A percentile compares a stretch with the other conserved stretches of the same genome.
Evolutionary conservation across 2,888 invertebrate species (phyloP).

Genomic region (Ophraella communa): DNA sequence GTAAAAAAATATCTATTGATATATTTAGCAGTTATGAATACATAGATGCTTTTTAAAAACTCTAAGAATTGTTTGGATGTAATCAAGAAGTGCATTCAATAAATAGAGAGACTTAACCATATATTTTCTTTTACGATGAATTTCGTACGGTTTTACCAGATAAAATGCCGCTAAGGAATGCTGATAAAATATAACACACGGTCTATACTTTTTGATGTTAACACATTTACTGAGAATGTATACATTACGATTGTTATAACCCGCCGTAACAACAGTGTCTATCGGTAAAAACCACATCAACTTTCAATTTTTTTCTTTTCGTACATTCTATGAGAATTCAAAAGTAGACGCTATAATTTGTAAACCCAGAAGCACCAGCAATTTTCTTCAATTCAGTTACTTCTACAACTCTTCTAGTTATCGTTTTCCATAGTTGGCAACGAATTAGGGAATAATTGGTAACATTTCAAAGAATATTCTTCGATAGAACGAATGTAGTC

Average conservation of each 20-base stretch:
- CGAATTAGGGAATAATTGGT: slow-evolving; percentile 34
- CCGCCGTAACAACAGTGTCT: background rate
- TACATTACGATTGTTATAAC: background rate
- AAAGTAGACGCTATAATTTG: slow-evolving; percentile 13
- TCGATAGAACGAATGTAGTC: slow-evolving; percentile 14
- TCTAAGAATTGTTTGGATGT: too few relatives aligned
- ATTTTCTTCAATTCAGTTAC: slow-evolving; percentile 18
- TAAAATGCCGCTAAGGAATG: background rate
- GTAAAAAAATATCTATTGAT: too few relatives aligned
- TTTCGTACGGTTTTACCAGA: background rate
- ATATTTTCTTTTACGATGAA: too few relatives aligned
- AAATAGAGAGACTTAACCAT: too few relatives aligned
- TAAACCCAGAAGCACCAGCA: slow-evolving; percentile 19
- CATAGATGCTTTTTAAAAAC: too few relatives aligned
- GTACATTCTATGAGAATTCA: slow-evolving; percentile 5
- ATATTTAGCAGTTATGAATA: too few relatives aligned
- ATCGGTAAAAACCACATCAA: slow-evolving; percentile 4
- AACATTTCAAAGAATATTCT: slow-evolving; percentile 28
- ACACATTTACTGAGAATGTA: background rate
- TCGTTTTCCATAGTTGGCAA: slow-evolving; percentile 27
- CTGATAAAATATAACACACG: too few relatives aligned
- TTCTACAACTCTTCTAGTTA: slow-evolving; percentile 14
- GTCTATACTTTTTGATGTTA: background rate
- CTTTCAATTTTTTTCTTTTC: background rate
- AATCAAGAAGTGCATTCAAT: too few relatives aligned